Percentiles rank a stretch among this genome's conserved stretches.
phyloP scores from a whole-genome alignment of 2,888 invertebrate genomes.

The Ophion slaviceki region DNA sequence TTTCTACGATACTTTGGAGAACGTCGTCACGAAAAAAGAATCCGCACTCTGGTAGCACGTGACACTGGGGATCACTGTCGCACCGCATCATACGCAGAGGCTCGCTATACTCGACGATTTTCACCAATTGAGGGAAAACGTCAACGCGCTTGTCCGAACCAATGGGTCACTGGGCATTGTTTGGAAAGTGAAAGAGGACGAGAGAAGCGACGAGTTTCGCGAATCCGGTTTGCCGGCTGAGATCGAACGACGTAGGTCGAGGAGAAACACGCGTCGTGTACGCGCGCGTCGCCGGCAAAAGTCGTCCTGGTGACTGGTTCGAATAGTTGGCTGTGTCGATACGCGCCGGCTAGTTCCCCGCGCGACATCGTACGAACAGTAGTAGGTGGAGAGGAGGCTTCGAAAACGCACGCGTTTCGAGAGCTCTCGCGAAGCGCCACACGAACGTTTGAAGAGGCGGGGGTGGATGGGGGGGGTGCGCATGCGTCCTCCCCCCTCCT shows the following conservation, averaged over 20 bases:
- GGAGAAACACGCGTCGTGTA: slow-evolving; percentile 28
- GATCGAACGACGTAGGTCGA: neutral
- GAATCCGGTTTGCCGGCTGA: neutral
- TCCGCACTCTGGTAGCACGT: slow-evolving; percentile 17
- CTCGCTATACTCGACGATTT: neutral
- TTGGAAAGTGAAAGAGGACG: neutral
- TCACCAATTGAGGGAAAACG: neutral
- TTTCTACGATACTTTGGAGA: slow-evolving; percentile 1
- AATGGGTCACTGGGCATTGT: neutral
- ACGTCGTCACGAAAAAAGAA: slow-evolving; percentile 12
- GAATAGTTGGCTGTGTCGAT: slow-evolving; percentile 54
- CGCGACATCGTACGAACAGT: slow-evolving; percentile 56
- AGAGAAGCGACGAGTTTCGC: neutral
- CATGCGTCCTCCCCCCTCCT: slow-evolving; percentile 75
- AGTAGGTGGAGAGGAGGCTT: slow-evolving; percentile 51
- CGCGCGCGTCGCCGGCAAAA: slow-evolving; percentile 52
- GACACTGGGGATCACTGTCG: slow-evolving; percentile 42
- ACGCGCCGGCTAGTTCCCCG: slow-evolving; percentile 55
- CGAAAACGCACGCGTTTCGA: slow-evolving; percentile 49
- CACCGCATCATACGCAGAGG: slow-evolving; percentile 1
- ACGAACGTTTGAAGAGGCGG: slow-evolving; percentile 38
- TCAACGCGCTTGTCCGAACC: neutral
- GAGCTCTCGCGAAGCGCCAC: slow-evolving; percentile 35
- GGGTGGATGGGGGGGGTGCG: slow-evolving; percentile 66
- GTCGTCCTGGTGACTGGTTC: slow-evolving; percentile 49